Conservation (phyloP, 2,113 vertebrate genomes). For the Neolamprologus modestus region DNA sequence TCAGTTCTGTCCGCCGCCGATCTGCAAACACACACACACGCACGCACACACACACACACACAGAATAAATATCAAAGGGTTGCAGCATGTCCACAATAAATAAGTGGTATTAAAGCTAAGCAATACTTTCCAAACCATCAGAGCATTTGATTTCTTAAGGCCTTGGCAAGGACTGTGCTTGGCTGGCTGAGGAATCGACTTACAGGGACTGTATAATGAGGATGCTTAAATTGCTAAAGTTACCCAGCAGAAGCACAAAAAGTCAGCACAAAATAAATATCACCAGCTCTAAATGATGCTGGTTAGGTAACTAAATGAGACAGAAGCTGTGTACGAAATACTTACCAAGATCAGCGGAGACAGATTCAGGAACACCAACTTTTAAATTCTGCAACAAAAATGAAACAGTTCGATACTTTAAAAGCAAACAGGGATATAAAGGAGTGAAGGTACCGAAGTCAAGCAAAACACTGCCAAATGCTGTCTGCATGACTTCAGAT, state of each 20-base stretch:
- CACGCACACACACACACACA: not conserved
- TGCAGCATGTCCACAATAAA: not conserved
- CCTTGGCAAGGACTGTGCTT: not conserved
- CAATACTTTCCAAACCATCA: slow-evolving; percentile 13
- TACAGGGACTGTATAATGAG: not conserved
- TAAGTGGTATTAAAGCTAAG: not conserved
- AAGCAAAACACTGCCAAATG: not conserved
- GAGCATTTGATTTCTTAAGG: slow-evolving; percentile 27
- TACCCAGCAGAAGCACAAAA: not conserved
- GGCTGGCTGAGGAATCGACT: not conserved
- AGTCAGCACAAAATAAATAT: not conserved
- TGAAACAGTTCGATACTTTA: not conserved
- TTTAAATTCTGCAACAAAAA: slow-evolving; percentile 82
- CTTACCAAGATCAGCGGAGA: slow-evolving; percentile 87
- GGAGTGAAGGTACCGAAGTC: not conserved
- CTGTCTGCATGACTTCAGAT: not conserved
- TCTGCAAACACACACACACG: slow-evolving; percentile 64
- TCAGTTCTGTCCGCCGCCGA: slow-evolving; percentile 83
- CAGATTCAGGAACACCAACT: slow-evolving; percentile 88
- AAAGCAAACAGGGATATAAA: not conserved
- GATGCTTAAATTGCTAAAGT: not conserved
- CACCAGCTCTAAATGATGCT: not conserved
- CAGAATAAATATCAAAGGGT: not conserved
- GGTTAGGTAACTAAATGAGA: not conserved
- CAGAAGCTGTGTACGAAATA: not conserved